Evolutionary conservation across 2,888 invertebrate species (phyloP).

Genomic region (Drosophila melanocephala): DNA sequence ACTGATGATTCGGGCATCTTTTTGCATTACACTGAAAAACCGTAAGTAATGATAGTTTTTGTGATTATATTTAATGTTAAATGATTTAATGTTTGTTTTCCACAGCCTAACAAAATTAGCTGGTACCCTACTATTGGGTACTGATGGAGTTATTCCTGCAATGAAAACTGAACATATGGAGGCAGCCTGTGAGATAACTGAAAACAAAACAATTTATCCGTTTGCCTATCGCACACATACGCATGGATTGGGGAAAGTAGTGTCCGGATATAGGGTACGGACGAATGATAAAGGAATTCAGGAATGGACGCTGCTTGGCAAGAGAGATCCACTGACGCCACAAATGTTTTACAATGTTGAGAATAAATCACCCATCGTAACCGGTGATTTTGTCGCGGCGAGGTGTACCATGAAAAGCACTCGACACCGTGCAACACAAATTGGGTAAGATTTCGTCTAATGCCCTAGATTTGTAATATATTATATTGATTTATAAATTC

Average conservation of each 20-base stretch:
- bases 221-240: slow-evolving; percentile 98
- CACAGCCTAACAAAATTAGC: slow-evolving; percentile 93
- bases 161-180: slow-evolving; percentile 93
- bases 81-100: slow-evolving; percentile 49
- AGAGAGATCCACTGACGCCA: slow-evolving; percentile 93
- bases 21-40: slow-evolving; percentile 91
- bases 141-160: slow-evolving; percentile 92
- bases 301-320: slow-evolving; percentile 93
- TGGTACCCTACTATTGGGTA: slow-evolving; percentile 95
- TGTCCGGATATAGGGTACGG: slow-evolving; percentile 92
- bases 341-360: slow-evolving; percentile 97
- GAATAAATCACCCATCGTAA: slow-evolving; percentile 87
- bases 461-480: background rate
- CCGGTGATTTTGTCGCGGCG: slow-evolving; percentile 93
- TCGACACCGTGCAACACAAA: slow-evolving; percentile 88
- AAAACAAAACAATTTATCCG: slow-evolving; percentile 94
- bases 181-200: slow-evolving; percentile 92
- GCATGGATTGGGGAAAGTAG: slow-evolving; percentile 94
- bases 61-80: no score
- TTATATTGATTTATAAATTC: slow-evolving; percentile 24
- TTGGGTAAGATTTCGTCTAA: slow-evolving; percentile 88
- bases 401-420: slow-evolving; percentile 96
- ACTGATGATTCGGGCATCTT: slow-evolving; percentile 94
- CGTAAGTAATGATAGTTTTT: slow-evolving; percentile 86
- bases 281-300: slow-evolving; percentile 87